phyloP scores from a whole-genome alignment of 2,797 vertebrate genomes.

The Cyprinodon diabolis region DNA sequence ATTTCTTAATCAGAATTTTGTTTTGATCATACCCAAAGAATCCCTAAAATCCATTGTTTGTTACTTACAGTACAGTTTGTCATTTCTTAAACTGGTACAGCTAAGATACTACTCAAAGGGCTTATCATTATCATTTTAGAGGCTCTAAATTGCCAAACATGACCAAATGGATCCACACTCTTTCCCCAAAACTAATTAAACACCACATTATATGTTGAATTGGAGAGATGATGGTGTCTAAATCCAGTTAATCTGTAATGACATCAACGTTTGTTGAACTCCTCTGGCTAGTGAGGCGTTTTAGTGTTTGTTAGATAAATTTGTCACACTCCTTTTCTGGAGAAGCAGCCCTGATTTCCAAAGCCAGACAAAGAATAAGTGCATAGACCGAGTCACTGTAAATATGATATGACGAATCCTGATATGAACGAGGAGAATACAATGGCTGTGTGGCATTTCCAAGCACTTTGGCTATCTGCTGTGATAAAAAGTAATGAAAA shows the following conservation, averaged over 20 bases:
- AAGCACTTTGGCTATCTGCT: constrained; percentile 25
- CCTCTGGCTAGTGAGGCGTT: background rate
- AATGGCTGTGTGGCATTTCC: constrained; percentile 29
- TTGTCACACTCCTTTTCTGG: constrained; percentile 12
- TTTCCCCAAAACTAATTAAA: constrained; percentile 12
- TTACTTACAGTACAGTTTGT: background rate
- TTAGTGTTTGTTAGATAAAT: constrained; percentile 24
- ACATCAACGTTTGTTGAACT: constrained; percentile 13
- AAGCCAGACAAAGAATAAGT: constrained; percentile 24
- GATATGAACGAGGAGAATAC: constrained; percentile 27
- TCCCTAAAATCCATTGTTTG: too few species aligned
- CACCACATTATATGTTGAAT: background rate
- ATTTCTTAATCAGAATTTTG: background rate
- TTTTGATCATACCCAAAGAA: background rate
- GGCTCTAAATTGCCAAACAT: constrained; percentile 11
- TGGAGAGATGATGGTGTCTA: constrained; percentile 1
- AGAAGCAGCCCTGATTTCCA: constrained; percentile 39
- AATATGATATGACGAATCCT: constrained; percentile 32
- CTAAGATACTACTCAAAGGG: background rate
- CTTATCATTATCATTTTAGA: constrained; percentile 2
- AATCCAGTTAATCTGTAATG: constrained; percentile 14
- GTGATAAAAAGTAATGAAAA: constrained; percentile 15
- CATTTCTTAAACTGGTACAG: too few species aligned
- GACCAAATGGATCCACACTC: background rate
- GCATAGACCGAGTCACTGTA: constrained; percentile 13